These are phyloP conservation scores for Anthoptus insignis DNA, from an alignment of 2,888 invertebrate species.

Conservation along the genomic window DNA sequence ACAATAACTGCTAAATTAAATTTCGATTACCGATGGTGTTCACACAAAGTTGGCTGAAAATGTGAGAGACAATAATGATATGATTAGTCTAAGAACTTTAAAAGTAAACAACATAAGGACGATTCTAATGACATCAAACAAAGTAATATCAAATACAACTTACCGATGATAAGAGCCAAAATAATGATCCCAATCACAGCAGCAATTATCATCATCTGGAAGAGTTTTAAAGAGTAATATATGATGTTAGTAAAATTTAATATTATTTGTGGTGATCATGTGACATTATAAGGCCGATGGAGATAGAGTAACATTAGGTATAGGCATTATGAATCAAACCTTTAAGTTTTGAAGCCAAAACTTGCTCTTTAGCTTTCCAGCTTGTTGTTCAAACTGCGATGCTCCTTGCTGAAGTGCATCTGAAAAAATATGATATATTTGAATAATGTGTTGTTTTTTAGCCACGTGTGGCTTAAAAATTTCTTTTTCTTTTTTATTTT, in stretches of 20 bases:
- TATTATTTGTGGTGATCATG: too few relatives aligned
- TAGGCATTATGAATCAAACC: conserved; percentile 76
- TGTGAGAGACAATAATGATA: conserved; percentile 73
- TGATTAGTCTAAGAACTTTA: conserved; percentile 74
- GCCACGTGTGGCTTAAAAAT: background rate
- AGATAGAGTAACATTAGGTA: too few relatives aligned
- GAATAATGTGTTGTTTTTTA: background rate
- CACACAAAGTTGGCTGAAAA: conserved; percentile 86
- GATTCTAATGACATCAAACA: conserved; percentile 51
- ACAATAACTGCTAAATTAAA: conserved; percentile 77
- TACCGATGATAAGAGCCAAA: conserved; percentile 96
- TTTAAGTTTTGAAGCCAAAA: conserved; percentile 99
- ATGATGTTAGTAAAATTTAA: too few relatives aligned
- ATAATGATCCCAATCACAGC: conserved; percentile 95
- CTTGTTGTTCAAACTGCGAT: conserved; percentile 98
- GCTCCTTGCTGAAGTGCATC: conserved; percentile 98
- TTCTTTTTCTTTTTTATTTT: too few relatives aligned
- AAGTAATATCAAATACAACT: conserved; percentile 67
- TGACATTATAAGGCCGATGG: too few relatives aligned
- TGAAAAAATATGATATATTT: conserved; percentile 52
- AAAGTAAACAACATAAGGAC: conserved; percentile 46
- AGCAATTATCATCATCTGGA: conserved; percentile 97
- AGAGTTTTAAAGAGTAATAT: conserved; percentile 45
- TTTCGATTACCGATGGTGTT: conserved; percentile 83
- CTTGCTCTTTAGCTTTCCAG: conserved; percentile 98